Conservation (phyloP, 2,797 vertebrate species). For the Lagorchestes hirsutus region DNA sequence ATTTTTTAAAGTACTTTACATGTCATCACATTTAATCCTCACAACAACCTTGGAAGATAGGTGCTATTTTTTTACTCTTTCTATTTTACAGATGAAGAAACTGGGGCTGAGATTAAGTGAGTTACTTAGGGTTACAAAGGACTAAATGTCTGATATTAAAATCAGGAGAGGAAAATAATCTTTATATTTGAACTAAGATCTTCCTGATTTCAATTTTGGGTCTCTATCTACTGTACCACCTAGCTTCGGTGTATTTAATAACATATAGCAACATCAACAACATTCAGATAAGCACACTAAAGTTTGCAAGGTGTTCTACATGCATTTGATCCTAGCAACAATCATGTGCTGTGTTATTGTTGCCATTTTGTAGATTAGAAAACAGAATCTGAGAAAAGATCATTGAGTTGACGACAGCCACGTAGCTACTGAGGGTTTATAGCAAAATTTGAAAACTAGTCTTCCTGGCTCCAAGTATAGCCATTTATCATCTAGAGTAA, state of each 20-base stretch:
- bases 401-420: neutral
- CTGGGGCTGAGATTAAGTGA: neutral
- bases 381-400: neutral
- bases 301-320: neutral
- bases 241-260: neutral
- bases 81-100: neutral
- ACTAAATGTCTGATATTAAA: neutral
- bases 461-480: neutral
- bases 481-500: neutral
- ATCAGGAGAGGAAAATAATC: too few relatives aligned
- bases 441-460: too few relatives aligned
- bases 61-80: neutral
- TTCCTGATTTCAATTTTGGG: neutral
- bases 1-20: too few relatives aligned
- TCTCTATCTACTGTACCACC: neutral
- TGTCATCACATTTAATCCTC: neutral
- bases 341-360: too few relatives aligned
- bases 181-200: neutral
- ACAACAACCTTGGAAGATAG: neutral
- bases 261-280: neutral
- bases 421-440: too few relatives aligned
- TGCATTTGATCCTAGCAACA: neutral
- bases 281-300: neutral
- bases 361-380: neutral
- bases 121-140: neutral